A percentile compares a stretch with the other conserved stretches of the same genome.
phyloP scores from a whole-genome alignment of 2,113 vertebrate genomes.

The Columbina picui region DNA sequence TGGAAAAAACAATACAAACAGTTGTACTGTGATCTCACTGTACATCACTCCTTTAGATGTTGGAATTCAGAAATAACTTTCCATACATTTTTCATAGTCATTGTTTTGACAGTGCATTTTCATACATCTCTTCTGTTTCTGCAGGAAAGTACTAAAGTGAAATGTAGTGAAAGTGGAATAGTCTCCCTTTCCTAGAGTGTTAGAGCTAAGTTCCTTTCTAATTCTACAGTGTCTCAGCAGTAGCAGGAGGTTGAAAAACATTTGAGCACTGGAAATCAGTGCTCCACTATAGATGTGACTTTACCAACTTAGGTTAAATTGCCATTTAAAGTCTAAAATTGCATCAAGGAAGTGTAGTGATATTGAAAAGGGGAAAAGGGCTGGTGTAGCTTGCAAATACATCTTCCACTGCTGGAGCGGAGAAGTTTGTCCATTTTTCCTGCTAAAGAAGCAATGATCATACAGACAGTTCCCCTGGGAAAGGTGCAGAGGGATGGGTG shows the following conservation, averaged over 20 bases:
- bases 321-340: not conserved
- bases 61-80: not conserved
- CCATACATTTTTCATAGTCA: not conserved
- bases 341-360: not conserved
- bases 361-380: not conserved
- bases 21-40: not conserved
- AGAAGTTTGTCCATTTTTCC: not conserved
- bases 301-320: not conserved
- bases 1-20: not conserved
- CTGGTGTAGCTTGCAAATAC: not conserved
- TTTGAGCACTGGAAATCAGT: not conserved
- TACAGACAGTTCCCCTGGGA: not conserved
- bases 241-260: conserved; percentile 19
- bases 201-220: not conserved
- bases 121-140: conserved; percentile 4
- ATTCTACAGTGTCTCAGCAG: not conserved
- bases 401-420: not conserved
- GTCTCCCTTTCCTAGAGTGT: not conserved
- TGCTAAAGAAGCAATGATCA: not conserved
- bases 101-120: not conserved
- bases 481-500: fast-evolving
- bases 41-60: not conserved
- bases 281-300: not conserved
- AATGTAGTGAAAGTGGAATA: not conserved
- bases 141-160: not conserved